Evolutionary conservation across 1,140 invertebrate species (phyloP), one percentile per base, ranked within the genome.

Genomic region (Elymnias hypermnestra): DNA sequence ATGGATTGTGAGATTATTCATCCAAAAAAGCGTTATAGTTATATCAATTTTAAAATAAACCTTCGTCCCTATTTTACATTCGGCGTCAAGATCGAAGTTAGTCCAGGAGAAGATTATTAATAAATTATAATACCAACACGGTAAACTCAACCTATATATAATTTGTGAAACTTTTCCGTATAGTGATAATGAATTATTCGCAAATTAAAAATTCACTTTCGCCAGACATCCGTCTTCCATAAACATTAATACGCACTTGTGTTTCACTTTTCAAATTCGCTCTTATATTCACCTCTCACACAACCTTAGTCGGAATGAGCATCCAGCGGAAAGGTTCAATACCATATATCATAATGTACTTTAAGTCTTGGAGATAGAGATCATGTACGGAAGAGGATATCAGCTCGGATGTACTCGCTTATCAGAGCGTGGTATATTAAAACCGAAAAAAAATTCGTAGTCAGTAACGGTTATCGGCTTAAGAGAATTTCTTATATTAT

Each of bases 401-500:
- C 23, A n/a, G n/a, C 3, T 23, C 45, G 46, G 47, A 26, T 46
- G 49, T 56, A 22, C 51, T 53, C 22, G 61, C 28, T 67, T 61
- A 78, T 31, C 58, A 74, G 72, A 79, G 72, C 71, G 71, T 63
- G 53, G 33, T 57, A 38, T 60, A 59, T 68, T 65, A 67, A 67
- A 66, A 60, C 51, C 64, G 40, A 46, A 23, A 35, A 45, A 21
- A 26, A 19, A 28, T 37, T 10, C 39, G 33, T 48, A 23, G n/a
- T 22, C n/a, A 15, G 21, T 17, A 8, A 19, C 39, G 26, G 3
- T 18, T 31, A 18, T 29, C 15, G 25, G 25, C 19, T 41, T 41
- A n/a, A n/a, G n/a, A n/a, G n/a, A n/a, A n/a, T n/a, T n/a, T n/a
- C n/a, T n/a, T n/a, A n/a, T n/a, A n/a, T n/a, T n/a, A n/a, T n/a